A percentile compares a stretch with the other conserved stretches of the same genome.
These are phyloP conservation scores for Xenus cinereus DNA, from an alignment of 2,113 vertebrate genomes.

Conservation along the genomic window DNA sequence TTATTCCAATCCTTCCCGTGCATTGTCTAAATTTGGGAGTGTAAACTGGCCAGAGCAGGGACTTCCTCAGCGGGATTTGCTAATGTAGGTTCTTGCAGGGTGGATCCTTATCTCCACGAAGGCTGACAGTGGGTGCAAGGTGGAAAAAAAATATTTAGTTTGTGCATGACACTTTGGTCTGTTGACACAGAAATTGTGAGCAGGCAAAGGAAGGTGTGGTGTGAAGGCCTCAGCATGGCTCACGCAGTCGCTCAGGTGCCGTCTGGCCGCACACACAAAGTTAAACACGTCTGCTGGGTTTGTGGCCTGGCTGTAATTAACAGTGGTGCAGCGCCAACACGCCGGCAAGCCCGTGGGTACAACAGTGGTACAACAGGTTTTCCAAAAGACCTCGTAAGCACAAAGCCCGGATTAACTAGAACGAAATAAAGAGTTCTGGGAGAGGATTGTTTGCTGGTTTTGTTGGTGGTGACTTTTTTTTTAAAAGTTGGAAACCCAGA, in stretches of 20 bases:
- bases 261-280: accelerated
- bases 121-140: not conserved
- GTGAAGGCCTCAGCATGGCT: not conserved
- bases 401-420: too few species aligned
- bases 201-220: not conserved
- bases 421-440: not conserved
- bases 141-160: not conserved
- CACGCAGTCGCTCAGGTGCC: not conserved
- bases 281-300: not conserved
- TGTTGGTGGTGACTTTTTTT: not conserved
- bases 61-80: not conserved
- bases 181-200: not conserved
- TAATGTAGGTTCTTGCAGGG: not conserved
- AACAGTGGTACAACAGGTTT: not conserved
- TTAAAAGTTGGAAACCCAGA: not conserved
- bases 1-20: not conserved
- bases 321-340: accelerated
- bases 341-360: not conserved
- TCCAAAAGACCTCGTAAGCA: accelerated
- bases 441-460: not conserved
- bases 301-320: not conserved
- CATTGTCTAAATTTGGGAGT: not conserved
- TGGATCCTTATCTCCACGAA: not conserved
- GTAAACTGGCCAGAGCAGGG: not conserved
- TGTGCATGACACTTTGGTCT: accelerated